Evolutionary conservation across 1,140 invertebrate genomes (phyloP).

Genomic region (Philaenus spumarius): DNA sequence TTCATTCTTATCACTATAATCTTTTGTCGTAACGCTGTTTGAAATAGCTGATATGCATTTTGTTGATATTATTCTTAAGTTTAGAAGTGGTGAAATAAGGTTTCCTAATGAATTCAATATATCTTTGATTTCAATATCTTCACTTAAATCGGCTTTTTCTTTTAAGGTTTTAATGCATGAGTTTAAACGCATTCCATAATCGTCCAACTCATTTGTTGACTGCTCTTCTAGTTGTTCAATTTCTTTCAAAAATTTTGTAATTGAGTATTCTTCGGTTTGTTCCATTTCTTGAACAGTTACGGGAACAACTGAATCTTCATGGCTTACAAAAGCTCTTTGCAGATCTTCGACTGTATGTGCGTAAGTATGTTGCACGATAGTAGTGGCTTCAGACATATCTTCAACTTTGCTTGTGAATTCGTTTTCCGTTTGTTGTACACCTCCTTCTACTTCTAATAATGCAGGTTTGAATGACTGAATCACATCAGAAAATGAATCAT

Average conservation of each 20-base stretch:
- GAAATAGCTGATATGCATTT: constrained; percentile 26
- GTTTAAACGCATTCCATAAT: background rate
- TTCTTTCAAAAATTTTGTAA: background rate
- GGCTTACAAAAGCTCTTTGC: background rate
- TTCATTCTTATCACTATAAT: constrained; percentile 11
- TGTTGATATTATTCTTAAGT: constrained; percentile 25
- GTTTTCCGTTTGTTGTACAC: constrained; percentile 19
- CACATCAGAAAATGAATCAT: constrained; percentile 13
- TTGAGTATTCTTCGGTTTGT: constrained; percentile 4
- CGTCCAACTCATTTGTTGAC: background rate
- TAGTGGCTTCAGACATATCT: constrained; percentile 17
- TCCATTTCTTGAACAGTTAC: constrained; percentile 13
- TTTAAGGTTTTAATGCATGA: background rate
- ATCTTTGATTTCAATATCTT: constrained; percentile 24
- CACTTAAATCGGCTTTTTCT: background rate
- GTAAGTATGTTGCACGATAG: constrained; percentile 9
- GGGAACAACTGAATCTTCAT: background rate
- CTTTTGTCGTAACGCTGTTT: constrained; percentile 19
- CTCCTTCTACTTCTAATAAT: constrained; percentile 21
- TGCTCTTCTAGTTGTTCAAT: background rate
- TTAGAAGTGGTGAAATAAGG: constrained; percentile 27
- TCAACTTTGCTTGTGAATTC: constrained; percentile 20
- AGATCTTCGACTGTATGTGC: constrained; percentile 13
- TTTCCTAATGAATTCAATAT: constrained; percentile 18
- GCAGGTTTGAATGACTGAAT: constrained; percentile 19